phyloP scores from a whole-genome alignment of 2,113 vertebrate genomes.

The Xenus cinereus region DNA sequence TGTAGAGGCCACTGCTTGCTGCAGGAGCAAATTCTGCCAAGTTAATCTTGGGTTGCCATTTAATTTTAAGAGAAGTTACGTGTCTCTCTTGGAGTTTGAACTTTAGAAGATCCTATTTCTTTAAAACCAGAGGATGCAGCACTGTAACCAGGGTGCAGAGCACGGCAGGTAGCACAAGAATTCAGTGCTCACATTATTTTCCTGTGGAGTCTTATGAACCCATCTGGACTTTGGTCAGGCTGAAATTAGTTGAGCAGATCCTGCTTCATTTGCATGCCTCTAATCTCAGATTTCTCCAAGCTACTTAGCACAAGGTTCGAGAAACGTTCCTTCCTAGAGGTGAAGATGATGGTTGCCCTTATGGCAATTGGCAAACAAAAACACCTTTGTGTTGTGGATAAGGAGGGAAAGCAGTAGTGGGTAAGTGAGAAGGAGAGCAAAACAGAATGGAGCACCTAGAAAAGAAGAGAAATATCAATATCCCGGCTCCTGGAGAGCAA shows the following conservation, averaged over 20 bases:
- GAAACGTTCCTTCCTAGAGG: not conserved
- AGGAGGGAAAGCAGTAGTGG: not conserved
- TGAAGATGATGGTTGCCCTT: not conserved
- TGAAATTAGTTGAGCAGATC: constrained; percentile 7
- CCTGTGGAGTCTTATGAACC: not conserved
- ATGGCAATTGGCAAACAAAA: accelerated
- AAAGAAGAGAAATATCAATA: not conserved
- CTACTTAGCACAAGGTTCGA: not conserved
- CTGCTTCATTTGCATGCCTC: not conserved
- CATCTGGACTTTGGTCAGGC: not conserved
- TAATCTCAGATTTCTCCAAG: not conserved
- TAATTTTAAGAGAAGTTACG: not conserved
- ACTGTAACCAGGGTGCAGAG: not conserved
- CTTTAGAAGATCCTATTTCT: not conserved
- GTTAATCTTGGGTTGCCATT: not conserved
- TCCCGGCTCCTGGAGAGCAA: not conserved
- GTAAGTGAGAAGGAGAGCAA: not conserved
- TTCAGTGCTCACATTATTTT: not conserved
- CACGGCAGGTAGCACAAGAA: not conserved
- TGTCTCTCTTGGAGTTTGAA: not conserved
- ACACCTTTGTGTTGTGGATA: not conserved
- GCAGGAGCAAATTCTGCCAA: not conserved
- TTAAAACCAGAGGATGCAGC: not conserved
- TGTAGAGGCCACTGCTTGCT: not conserved
- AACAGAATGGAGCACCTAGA: not conserved